Percentiles rank a stretch among this genome's conserved stretches.
Conservation (phyloP, 2,888 invertebrate genomes). For the Bembecia ichneumoniformis region DNA sequence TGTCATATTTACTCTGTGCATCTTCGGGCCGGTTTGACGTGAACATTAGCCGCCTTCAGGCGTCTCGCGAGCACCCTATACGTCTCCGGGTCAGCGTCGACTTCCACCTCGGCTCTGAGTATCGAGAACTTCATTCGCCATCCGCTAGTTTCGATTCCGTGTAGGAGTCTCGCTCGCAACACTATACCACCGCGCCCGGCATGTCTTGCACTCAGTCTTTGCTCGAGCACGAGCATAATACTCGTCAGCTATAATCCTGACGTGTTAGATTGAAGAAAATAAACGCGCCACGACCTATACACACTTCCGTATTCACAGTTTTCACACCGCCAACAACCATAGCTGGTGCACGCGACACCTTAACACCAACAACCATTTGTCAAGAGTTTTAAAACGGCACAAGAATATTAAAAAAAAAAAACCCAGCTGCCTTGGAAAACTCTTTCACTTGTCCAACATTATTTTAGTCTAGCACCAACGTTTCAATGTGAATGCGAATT, state of each 20-base stretch:
- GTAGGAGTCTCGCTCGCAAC: constrained; percentile 50
- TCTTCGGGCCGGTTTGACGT: constrained; percentile 46
- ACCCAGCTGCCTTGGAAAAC: not conserved
- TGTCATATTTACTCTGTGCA: constrained; percentile 37
- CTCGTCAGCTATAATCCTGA: constrained; percentile 69
- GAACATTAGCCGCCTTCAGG: constrained; percentile 49
- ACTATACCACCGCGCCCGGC: constrained; percentile 51
- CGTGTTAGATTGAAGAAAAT: constrained; percentile 63
- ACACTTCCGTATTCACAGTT: constrained; percentile 22
- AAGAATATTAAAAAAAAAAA: not conserved
- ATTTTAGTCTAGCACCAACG: constrained; percentile 16
- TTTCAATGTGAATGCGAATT: too few relatives aligned
- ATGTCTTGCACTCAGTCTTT: constrained; percentile 57
- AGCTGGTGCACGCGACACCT: constrained; percentile 46
- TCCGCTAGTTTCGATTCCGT: constrained; percentile 54
- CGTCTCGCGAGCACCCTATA: constrained; percentile 49
- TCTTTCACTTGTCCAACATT: constrained; percentile 65
- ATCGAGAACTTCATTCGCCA: constrained; percentile 64
- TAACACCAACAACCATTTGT: constrained; percentile 42
- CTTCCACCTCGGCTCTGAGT: constrained; percentile 56
- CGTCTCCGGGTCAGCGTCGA: constrained; percentile 54
- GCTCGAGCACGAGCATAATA: constrained; percentile 67
- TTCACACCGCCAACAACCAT: constrained; percentile 51
- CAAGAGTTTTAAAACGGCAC: not conserved
- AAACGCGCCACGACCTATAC: constrained; percentile 55